These are phyloP conservation scores for Tiaroga cobitis DNA, from an alignment of 2,797 vertebrate species.

Conservation along the genomic window DNA sequence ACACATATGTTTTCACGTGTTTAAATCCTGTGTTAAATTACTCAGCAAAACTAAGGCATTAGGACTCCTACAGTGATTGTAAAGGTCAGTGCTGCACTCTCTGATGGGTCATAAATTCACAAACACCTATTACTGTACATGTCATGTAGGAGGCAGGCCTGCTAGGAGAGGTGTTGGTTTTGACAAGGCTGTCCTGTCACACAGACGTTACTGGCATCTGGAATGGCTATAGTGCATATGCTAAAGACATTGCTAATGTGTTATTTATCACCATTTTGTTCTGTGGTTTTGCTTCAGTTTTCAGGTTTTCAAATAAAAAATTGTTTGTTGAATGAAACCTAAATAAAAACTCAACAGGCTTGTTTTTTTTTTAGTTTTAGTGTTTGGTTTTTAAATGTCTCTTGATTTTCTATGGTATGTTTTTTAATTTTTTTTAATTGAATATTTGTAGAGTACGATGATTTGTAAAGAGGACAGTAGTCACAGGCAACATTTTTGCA, in stretches of 20 bases:
- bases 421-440: neutral
- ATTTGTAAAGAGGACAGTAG: neutral
- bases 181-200: neutral
- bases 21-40: slow-evolving; percentile 16
- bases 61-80: neutral
- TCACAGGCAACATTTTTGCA: neutral
- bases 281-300: neutral
- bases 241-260: neutral
- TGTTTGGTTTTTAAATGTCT: neutral
- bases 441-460: neutral
- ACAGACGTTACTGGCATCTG: neutral
- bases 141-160: neutral
- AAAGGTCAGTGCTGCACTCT: neutral
- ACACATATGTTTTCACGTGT: neutral
- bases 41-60: neutral
- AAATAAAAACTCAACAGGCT: neutral
- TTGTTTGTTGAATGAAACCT: no score
- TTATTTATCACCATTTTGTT: neutral
- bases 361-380: neutral
- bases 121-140: neutral
- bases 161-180: neutral
- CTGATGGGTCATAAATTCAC: neutral
- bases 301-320: no score
- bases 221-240: neutral
- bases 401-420: neutral